phyloP scores from a whole-genome alignment of 2,113 vertebrate genomes.

The Polypterus bichir region DNA sequence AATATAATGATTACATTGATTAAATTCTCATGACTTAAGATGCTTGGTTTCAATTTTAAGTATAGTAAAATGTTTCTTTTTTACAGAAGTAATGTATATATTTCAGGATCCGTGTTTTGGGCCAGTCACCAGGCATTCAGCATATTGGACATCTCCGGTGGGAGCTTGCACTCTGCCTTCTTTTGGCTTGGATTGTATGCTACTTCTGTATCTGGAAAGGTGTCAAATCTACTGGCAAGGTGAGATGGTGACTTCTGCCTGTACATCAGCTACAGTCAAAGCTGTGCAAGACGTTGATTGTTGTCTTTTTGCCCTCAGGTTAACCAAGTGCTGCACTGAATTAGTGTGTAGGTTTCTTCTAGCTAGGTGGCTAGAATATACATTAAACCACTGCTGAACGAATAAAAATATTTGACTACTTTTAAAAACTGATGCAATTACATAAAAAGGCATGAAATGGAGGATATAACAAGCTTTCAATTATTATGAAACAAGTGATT shows the following conservation, averaged over 20 bases:
- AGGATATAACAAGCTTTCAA: no score
- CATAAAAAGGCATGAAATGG: no score
- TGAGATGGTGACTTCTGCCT: constrained; percentile 21
- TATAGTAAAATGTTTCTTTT: accelerated
- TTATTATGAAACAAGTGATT: no score
- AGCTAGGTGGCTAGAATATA: no score
- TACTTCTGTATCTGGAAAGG: constrained; percentile 71
- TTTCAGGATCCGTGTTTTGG: constrained; percentile 55
- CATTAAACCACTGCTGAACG: no score
- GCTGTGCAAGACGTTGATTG: not conserved
- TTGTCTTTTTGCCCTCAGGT: not conserved
- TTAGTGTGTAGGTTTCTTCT: not conserved
- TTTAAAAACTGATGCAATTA: no score
- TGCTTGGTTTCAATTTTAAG: not conserved
- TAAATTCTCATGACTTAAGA: not conserved
- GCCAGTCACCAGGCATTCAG: constrained; percentile 59
- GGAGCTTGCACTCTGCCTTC: constrained; percentile 54
- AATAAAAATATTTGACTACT: no score
- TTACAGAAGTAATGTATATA: no score
- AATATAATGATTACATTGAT: not conserved
- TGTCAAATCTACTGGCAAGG: constrained; percentile 65
- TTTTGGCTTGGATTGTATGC: constrained; percentile 52
- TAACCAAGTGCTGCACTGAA: not conserved
- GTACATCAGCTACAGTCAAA: no score
- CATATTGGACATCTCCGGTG: constrained; percentile 55